These are phyloP conservation scores for Lasioglossum calceatum DNA, from an alignment of 2,888 invertebrate species.

Conservation along the genomic window DNA sequence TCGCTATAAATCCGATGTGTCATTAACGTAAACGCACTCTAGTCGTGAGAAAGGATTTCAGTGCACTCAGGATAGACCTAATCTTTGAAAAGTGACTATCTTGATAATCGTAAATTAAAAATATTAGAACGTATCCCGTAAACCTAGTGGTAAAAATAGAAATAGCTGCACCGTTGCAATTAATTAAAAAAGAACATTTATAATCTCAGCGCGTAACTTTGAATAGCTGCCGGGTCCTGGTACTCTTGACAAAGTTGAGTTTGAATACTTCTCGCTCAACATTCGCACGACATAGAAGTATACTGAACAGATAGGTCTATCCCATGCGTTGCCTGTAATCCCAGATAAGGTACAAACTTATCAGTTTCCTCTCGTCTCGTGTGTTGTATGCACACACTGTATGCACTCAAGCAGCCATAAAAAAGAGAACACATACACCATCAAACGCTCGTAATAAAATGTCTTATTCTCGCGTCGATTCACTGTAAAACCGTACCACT, in stretches of 20 bases:
- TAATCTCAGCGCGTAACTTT: background rate
- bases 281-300: background rate
- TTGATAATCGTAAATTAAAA: too few species aligned
- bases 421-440: slow-evolving; percentile 36
- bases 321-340: background rate
- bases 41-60: slow-evolving; percentile 15
- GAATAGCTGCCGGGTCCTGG: background rate
- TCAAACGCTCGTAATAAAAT: slow-evolving; percentile 34
- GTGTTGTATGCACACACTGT: slow-evolving; percentile 18
- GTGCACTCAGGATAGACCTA: background rate
- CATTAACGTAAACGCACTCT: slow-evolving; percentile 42
- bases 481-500: slow-evolving; percentile 60
- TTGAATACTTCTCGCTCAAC: background rate
- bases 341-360: slow-evolving; percentile 33
- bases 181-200: background rate
- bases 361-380: slow-evolving; percentile 30
- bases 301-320: background rate
- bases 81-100: background rate
- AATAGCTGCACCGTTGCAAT: background rate
- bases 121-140: background rate
- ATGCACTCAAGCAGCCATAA: slow-evolving; percentile 3
- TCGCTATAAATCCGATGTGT: slow-evolving; percentile 27
- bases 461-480: slow-evolving; percentile 28
- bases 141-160: background rate
- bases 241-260: background rate